Evolutionary conservation across 1,140 invertebrate species (phyloP).

Genomic region (Tetragnatha versicolor): DNA sequence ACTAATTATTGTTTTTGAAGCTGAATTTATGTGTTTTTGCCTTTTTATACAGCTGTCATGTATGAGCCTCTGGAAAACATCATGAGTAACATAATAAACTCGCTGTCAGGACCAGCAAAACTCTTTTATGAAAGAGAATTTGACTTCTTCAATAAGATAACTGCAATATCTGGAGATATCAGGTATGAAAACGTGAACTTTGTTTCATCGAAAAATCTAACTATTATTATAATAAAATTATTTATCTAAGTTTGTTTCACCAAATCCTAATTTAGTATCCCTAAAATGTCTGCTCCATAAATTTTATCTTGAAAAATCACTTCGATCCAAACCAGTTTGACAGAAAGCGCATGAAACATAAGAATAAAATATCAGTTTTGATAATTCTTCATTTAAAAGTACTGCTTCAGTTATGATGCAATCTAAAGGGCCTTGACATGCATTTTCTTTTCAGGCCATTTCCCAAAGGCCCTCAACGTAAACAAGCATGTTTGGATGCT

Average conservation of each 20-base stretch:
- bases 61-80: slow-evolving; percentile 83
- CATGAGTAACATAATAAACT: slow-evolving; percentile 79
- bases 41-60: slow-evolving; percentile 69
- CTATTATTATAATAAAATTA: no score
- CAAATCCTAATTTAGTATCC: no score
- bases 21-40: neutral
- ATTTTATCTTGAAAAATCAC: no score
- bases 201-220: no score
- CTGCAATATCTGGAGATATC: slow-evolving; percentile 94
- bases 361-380: no score
- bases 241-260: no score
- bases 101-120: slow-evolving; percentile 90
- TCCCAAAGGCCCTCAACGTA: slow-evolving; percentile 87
- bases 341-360: no score
- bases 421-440: no score
- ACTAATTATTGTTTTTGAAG: neutral
- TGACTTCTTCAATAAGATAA: slow-evolving; percentile 97
- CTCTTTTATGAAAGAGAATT: slow-evolving; percentile 97
- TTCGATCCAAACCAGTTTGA: no score
- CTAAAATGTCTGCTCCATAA: no score
- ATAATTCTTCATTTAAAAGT: neutral
- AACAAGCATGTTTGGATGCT: slow-evolving; percentile 91
- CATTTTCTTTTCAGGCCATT: slow-evolving; percentile 71
- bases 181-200: no score
- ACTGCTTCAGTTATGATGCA: no score